phyloP scores from a whole-genome alignment of 92 coral and sea anemone genomes.

The Palythoa grandis region DNA sequence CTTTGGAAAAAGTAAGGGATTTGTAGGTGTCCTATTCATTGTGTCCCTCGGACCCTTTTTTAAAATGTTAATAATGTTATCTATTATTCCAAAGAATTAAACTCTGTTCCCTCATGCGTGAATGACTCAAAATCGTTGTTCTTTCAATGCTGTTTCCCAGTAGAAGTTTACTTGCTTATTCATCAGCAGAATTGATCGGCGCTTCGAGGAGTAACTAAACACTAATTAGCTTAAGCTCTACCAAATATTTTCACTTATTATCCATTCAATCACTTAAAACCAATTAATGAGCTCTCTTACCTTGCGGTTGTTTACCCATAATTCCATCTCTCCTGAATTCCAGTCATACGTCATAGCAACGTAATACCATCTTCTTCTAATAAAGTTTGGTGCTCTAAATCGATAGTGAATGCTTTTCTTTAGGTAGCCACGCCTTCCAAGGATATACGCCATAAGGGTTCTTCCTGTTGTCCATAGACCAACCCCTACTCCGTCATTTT shows the following conservation, averaged over 20 bases:
- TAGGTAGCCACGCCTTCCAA: slow-evolving; percentile 62
- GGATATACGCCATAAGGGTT: slow-evolving; percentile 57
- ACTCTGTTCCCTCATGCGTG: too few species aligned
- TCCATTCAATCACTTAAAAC: neutral
- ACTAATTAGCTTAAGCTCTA: too few species aligned
- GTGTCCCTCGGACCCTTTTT: too few species aligned
- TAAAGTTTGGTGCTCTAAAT: slow-evolving; percentile 16
- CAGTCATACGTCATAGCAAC: slow-evolving; percentile 77
- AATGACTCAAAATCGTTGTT: too few species aligned
- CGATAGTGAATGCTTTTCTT: slow-evolving; percentile 50
- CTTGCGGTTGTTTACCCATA: slow-evolving; percentile 73
- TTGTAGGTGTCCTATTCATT: too few species aligned
- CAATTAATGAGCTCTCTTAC: slow-evolving; percentile 30
- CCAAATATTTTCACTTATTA: neutral
- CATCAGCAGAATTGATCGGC: too few species aligned
- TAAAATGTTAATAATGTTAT: too few species aligned
- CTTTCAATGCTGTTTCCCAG: too few species aligned
- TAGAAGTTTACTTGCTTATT: too few species aligned
- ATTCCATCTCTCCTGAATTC: slow-evolving; percentile 49
- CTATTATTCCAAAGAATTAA: too few species aligned
- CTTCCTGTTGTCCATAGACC: slow-evolving; percentile 70
- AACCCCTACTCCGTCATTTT: slow-evolving; percentile 70
- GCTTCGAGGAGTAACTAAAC: too few species aligned
- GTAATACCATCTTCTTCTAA: slow-evolving; percentile 62
- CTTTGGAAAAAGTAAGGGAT: too few species aligned